Base-by-base conservation (phyloP, 2,797 vertebrate species). In the Malurus splendens region DNA sequence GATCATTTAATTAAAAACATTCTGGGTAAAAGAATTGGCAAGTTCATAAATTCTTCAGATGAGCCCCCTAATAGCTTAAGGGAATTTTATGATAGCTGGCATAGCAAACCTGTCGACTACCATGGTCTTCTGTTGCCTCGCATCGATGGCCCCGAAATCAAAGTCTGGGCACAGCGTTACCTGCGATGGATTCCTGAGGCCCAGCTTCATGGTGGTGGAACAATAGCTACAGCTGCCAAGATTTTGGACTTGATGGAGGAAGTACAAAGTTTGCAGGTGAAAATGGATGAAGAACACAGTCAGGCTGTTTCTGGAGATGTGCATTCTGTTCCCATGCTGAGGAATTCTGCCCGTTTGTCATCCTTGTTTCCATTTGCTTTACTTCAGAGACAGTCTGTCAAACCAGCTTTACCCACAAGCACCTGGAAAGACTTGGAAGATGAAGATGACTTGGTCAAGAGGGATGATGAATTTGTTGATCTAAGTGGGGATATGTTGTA, bases 1-100 rank as follows among this genome's bases (percentile, higher is more conserved):
- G 98, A 98, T 91, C 98, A 98, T 47, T 97, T 98, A 85, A 98
- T 98, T 93, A 98, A 98, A 97, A 98, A 98, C 56, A 95, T 98
- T 52, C 94, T 98, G 45, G 98, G 98, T 33, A 98, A 98, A 96
- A 97, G 97, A 80, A 98, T 98, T 87, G 98, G 98, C 86, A 98
- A 97, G 85, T 96, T 98, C 86, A 98, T 98, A 92, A 97, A 96
- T 75, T 97, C 97, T 27, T 97, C 98, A 1, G 98, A 98, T n/a
- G 97, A 98, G 18, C 91, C 97, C 23, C 93, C 97, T 14, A 96
- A 94, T 59, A 95, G 77, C 90, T 96, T 96, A 15, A 95, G 94
- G 22, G 97, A 98, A 59, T 98, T 98, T 82, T 98, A 98, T 20
- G 98, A 98, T 20, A 95, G 94, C 60, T 98, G 98, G 98, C 98